Conservation (phyloP, 2,113 vertebrate species). For the Acanthochromis polyacanthus region DNA sequence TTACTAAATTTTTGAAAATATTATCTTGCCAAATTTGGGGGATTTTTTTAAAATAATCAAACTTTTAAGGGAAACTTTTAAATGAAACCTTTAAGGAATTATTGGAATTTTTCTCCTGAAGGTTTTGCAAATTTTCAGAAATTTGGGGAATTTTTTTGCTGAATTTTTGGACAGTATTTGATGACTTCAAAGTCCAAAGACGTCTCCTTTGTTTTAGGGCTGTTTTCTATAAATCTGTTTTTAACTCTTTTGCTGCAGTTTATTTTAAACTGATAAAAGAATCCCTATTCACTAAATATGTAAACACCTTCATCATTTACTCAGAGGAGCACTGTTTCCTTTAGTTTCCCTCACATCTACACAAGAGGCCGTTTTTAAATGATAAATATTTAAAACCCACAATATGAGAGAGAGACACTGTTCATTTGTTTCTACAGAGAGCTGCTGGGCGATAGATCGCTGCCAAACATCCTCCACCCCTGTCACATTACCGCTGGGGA, state of each 20-base stretch:
- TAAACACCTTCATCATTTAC: too few species aligned
- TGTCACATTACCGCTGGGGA: conserved; percentile 24
- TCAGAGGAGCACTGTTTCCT: neutral
- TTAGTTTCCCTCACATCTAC: neutral
- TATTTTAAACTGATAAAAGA: too few species aligned
- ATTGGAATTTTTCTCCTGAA: too few species aligned
- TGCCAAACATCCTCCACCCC: conserved; percentile 16
- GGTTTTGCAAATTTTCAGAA: too few species aligned
- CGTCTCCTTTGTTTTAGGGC: accelerated
- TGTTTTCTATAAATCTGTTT: neutral
- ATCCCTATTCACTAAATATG: neutral
- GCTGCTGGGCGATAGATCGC: conserved; percentile 9
- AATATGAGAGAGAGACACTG: conserved; percentile 25
- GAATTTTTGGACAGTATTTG: neutral
- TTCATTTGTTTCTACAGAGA: conserved; percentile 33
- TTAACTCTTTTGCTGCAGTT: too few species aligned
- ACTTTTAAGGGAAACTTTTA: too few species aligned
- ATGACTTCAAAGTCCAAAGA: neutral
- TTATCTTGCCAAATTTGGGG: too few species aligned
- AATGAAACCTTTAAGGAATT: too few species aligned
- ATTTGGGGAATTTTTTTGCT: too few species aligned
- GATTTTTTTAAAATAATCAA: too few species aligned
- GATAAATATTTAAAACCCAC: neutral
- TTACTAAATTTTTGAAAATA: too few species aligned
- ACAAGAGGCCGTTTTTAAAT: too few species aligned